These are phyloP conservation scores for Odontamblyopus rebecca DNA, from an alignment of 2,797 vertebrate species.

Conservation along the genomic window DNA sequence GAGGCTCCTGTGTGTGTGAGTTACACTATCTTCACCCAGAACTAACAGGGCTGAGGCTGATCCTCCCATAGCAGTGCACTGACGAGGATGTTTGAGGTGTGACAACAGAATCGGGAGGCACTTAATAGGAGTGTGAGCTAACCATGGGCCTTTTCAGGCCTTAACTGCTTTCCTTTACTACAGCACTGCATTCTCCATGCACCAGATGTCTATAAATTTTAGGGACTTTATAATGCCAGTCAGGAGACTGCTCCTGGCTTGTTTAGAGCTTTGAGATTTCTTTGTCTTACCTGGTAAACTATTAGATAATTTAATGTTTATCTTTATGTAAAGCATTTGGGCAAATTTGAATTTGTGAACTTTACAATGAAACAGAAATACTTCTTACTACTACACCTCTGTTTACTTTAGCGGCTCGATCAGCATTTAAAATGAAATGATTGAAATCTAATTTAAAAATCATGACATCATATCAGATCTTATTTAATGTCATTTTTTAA, in stretches of 20 bases:
- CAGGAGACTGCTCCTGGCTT: conserved; percentile 23
- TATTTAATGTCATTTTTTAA: neutral
- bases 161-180: conserved; percentile 58
- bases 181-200: conserved; percentile 18
- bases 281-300: conserved; percentile 19
- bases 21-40: conserved; percentile 51
- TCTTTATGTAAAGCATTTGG: conserved; percentile 30
- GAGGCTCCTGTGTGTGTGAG: conserved; percentile 35
- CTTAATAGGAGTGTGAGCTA: conserved; percentile 58
- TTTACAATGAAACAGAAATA: conserved; percentile 28
- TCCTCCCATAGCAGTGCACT: conserved; percentile 59
- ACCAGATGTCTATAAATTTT: conserved; percentile 72
- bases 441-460: neutral
- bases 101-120: conserved; percentile 50
- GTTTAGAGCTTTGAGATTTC: conserved; percentile 29
- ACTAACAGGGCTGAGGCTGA: conserved; percentile 53
- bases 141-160: conserved; percentile 43
- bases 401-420: neutral
- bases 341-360: conserved; percentile 20
- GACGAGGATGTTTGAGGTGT: conserved; percentile 71
- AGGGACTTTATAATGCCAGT: conserved; percentile 31
- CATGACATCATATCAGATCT: neutral
- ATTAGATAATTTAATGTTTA: conserved; percentile 35
- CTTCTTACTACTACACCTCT: conserved; percentile 4
- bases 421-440: neutral